Percentiles rank a stretch among this genome's conserved stretches.
These are phyloP conservation scores for Chouioia cunea DNA, from an alignment of 2,888 invertebrate genomes.

Conservation along the genomic window DNA sequence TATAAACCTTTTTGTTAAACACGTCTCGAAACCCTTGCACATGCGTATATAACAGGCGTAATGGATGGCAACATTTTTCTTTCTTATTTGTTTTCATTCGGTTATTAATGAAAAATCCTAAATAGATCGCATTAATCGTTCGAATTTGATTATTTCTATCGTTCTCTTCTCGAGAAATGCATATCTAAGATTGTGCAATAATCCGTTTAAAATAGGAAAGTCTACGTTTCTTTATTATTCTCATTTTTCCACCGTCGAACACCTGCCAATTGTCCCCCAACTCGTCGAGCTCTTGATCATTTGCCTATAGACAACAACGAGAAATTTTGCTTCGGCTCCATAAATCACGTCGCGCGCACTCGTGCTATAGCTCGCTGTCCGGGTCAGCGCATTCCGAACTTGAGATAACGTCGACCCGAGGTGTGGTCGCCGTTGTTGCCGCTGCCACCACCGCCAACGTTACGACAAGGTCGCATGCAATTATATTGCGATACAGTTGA, in stretches of 20 bases:
- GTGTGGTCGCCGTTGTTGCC: no score
- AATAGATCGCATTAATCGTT: no score
- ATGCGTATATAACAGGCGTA: no score
- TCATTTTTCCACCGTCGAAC: neutral
- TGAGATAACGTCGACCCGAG: slow-evolving; percentile 35
- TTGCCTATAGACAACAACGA: slow-evolving; percentile 23
- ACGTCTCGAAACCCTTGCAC: neutral
- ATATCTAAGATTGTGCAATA: slow-evolving; percentile 14
- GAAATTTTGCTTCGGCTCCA: neutral
- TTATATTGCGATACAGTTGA: slow-evolving; percentile 33
- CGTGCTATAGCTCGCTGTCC: slow-evolving; percentile 44
- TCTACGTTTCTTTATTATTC: no score
- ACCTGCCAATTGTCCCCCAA: slow-evolving; percentile 42
- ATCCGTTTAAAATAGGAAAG: neutral
- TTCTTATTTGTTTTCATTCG: no score
- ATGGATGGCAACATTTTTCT: no score
- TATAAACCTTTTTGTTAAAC: slow-evolving; percentile 23
- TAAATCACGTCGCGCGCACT: slow-evolving; percentile 18
- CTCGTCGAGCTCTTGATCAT: slow-evolving; percentile 13
- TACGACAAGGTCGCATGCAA: slow-evolving; percentile 39
- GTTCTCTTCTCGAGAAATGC: neutral
- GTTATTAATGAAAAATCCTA: no score
- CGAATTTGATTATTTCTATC: no score
- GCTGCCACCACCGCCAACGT: no score
- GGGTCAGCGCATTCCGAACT: slow-evolving; percentile 44